Conservation (phyloP, 2,113 vertebrate species). For the Cebus imitator region DNA sequence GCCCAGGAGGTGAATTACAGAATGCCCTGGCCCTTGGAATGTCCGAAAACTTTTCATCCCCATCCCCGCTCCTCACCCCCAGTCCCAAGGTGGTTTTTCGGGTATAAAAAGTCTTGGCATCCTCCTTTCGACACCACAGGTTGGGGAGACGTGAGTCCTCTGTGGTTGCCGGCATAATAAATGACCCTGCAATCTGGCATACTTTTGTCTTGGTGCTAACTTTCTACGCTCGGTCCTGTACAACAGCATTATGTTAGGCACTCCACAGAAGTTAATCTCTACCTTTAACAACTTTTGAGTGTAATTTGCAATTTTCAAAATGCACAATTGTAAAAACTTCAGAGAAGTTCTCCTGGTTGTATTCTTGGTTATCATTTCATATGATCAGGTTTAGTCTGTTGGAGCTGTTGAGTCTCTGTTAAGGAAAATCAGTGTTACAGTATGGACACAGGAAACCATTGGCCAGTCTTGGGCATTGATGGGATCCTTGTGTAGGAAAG, state of each 20-base stretch:
- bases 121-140: too few species aligned
- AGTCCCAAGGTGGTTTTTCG: too few species aligned
- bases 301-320: slow-evolving; percentile 3
- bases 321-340: not conserved
- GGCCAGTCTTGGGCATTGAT: not conserved
- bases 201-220: too few species aligned
- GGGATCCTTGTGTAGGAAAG: not conserved
- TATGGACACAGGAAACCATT: not conserved
- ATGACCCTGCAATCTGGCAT: too few species aligned
- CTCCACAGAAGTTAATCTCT: not conserved
- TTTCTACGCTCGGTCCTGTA: too few species aligned
- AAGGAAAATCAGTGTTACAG: not conserved
- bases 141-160: too few species aligned
- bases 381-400: not conserved
- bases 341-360: not conserved
- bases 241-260: not conserved
- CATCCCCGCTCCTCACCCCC: too few species aligned
- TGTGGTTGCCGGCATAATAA: too few species aligned
- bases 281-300: not conserved
- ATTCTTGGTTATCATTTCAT: not conserved
- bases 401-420: not conserved
- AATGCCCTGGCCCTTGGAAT: too few species aligned
- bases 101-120: too few species aligned
- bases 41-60: too few species aligned
- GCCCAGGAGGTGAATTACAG: too few species aligned